Conservation (phyloP, 2,113 vertebrate genomes). For the Puffinus mauretanicus region DNA sequence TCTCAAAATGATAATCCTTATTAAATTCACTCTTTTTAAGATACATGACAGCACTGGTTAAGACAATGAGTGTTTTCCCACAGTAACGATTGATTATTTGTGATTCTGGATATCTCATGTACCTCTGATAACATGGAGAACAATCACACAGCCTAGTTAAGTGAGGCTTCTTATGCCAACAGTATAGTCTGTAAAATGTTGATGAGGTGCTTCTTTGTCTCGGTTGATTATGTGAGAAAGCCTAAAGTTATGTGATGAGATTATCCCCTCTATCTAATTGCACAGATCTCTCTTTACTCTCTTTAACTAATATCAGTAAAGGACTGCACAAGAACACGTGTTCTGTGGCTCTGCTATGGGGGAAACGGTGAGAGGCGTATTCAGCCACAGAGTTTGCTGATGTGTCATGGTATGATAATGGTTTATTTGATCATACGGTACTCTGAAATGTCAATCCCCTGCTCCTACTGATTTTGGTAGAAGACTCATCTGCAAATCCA, state of each 20-base stretch:
- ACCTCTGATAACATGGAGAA: neutral
- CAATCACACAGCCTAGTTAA: neutral
- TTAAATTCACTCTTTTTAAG: neutral
- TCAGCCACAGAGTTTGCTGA: neutral
- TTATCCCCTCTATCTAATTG: neutral
- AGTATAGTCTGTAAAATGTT: neutral
- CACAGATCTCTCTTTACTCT: neutral
- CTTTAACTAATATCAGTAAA: neutral
- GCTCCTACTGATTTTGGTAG: neutral
- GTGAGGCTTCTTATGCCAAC: neutral
- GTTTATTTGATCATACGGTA: neutral
- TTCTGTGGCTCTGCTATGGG: neutral
- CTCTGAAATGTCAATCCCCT: neutral
- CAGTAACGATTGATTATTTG: neutral
- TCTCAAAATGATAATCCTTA: neutral
- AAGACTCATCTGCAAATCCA: neutral
- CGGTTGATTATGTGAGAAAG: neutral
- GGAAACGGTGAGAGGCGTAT: fast-evolving
- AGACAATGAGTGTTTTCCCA: neutral
- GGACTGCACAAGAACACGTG: neutral
- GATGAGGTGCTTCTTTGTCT: neutral
- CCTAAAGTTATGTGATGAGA: neutral
- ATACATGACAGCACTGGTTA: neutral
- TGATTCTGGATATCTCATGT: neutral
- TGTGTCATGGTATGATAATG: neutral